A percentile compares a stretch with the other conserved stretches of the same genome.
phyloP scores from a whole-genome alignment of 2,888 invertebrate species.

The Cheilosia grossa region DNA sequence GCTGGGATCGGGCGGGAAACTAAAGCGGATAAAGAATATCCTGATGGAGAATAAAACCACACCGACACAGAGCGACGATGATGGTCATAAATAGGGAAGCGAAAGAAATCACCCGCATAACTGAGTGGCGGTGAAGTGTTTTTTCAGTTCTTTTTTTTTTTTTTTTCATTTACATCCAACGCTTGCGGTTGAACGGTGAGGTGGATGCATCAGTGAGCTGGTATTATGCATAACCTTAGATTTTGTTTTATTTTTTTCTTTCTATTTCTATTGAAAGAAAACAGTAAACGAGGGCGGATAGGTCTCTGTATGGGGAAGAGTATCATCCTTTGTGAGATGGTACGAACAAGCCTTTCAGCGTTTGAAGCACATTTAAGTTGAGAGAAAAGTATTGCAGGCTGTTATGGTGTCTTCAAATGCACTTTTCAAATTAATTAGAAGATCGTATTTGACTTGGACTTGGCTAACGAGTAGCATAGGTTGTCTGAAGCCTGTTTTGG shows the following conservation, averaged over 20 bases:
- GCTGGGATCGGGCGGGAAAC: conserved; percentile 13
- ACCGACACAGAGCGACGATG: conserved; percentile 31
- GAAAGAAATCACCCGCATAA: conserved; percentile 73
- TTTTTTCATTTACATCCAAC: conserved; percentile 16
- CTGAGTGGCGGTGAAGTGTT: conserved; percentile 63
- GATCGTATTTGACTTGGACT: too few species aligned
- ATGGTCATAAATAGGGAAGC: conserved; percentile 68
- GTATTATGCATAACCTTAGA: conserved; percentile 30
- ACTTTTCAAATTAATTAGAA: background rate
- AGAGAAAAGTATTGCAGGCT: background rate
- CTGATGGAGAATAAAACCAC: conserved; percentile 34
- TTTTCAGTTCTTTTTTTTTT: conserved; percentile 32
- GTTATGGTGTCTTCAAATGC: background rate
- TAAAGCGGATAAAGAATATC: conserved; percentile 34
- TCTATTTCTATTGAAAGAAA: conserved; percentile 42
- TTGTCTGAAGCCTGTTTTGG: too few species aligned
- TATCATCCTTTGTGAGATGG: background rate
- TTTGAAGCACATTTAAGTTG: background rate
- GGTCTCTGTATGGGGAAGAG: background rate
- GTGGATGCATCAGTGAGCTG: conserved; percentile 29
- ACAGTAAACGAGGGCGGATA: conserved; percentile 2
- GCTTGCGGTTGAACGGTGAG: conserved; percentile 27
- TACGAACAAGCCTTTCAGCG: background rate
- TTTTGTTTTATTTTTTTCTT: conserved; percentile 10
- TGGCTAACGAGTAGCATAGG: too few species aligned